These are phyloP conservation scores for Tribolium castaneum DNA, from an alignment of 1,140 invertebrate species.

Conservation along the genomic window DNA sequence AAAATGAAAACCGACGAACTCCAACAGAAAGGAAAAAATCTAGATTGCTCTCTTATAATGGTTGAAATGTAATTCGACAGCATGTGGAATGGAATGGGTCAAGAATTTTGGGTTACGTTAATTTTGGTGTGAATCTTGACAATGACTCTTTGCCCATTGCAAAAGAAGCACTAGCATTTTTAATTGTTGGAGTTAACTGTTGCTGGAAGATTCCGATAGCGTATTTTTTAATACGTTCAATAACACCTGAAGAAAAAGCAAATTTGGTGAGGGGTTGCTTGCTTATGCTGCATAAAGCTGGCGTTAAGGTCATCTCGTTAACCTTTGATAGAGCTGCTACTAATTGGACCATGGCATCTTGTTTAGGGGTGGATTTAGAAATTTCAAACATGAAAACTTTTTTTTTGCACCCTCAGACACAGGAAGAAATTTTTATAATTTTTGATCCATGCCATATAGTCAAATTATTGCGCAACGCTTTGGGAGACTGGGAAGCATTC, in stretches of 20 bases:
- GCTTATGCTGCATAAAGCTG: too few species aligned
- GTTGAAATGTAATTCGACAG: background rate
- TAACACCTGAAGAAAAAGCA: conserved; percentile 50
- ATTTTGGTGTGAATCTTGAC: conserved; percentile 1
- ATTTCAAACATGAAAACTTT: conserved; percentile 47
- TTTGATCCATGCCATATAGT: too few species aligned
- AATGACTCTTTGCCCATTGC: conserved; percentile 47
- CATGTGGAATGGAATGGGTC: conserved; percentile 14
- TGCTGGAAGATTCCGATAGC: conserved; percentile 60
- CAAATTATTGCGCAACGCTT: too few species aligned
- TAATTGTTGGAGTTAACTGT: conserved; percentile 57
- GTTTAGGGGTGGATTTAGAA: conserved; percentile 52
- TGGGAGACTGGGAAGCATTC: conserved; percentile 43
- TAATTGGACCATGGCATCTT: too few species aligned
- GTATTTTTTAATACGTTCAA: conserved; percentile 57
- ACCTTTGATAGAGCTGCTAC: conserved; percentile 58
- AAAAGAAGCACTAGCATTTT: conserved; percentile 60
- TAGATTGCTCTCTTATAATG: conserved; percentile 2
- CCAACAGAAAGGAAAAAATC: background rate
- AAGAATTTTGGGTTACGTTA: background rate
- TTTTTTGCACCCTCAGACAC: conserved; percentile 47
- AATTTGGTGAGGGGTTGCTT: too few species aligned
- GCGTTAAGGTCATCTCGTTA: too few species aligned
- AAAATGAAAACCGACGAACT: conserved; percentile 28
- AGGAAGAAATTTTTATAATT: too few species aligned